These are phyloP conservation scores for Adelges cooleyi DNA, from an alignment of 1,140 invertebrate genomes.

Conservation along the genomic window DNA sequence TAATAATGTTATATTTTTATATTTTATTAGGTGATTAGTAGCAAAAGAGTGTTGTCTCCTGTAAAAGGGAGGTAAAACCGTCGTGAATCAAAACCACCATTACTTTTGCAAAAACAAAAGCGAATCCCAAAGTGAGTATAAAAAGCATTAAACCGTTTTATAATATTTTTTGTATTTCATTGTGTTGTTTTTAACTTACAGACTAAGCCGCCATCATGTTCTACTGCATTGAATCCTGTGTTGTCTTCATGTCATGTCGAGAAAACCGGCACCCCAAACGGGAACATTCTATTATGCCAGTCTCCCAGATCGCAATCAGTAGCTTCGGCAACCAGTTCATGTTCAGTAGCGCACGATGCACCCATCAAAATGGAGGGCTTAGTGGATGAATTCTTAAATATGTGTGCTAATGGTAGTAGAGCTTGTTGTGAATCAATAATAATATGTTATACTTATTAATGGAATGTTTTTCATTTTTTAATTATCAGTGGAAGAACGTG, in stretches of 20 bases:
- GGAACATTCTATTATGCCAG: constrained; percentile 10
- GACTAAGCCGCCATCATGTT: constrained; percentile 18
- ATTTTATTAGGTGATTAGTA: too few relatives aligned
- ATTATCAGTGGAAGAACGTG: constrained; percentile 8
- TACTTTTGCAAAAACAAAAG: constrained; percentile 25
- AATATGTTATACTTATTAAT: too few relatives aligned
- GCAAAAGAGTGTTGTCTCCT: neutral
- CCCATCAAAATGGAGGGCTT: constrained; percentile 31
- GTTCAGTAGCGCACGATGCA: constrained; percentile 21
- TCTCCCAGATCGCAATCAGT: constrained; percentile 7
- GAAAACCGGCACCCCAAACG: constrained; percentile 25
- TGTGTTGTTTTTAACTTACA: neutral
- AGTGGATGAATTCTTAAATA: constrained; percentile 29
- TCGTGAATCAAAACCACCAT: constrained; percentile 25
- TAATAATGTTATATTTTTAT: too few relatives aligned
- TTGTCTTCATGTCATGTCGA: constrained; percentile 29
- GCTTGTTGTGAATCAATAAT: too few relatives aligned
- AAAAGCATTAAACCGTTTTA: neutral
- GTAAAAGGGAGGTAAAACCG: constrained; percentile 25
- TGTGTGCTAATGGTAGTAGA: constrained; percentile 14
- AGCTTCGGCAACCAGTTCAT: constrained; percentile 20
- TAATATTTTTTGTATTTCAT: neutral
- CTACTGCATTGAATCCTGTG: constrained; percentile 24
- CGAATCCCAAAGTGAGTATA: constrained; percentile 5
- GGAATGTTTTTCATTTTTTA: too few relatives aligned